These are phyloP conservation scores for Penaeus japonicus DNA, from an alignment of 1,140 invertebrate genomes.

Conservation along the genomic window DNA sequence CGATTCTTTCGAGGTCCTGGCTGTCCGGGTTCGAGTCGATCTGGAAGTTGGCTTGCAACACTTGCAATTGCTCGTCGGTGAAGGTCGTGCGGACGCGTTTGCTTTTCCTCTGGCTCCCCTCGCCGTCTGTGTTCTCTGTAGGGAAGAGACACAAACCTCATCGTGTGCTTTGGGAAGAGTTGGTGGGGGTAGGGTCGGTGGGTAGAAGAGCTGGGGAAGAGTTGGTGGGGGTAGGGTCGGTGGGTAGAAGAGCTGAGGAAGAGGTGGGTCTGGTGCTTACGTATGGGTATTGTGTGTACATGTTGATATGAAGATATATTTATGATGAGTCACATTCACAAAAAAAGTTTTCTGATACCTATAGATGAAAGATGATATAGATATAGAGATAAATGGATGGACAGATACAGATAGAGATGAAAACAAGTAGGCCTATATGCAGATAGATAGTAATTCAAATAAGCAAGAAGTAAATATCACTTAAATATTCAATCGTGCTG, in stretches of 20 bases:
- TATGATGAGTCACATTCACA: background rate
- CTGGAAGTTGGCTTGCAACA: slow-evolving; percentile 97
- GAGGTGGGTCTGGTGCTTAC: too few species aligned
- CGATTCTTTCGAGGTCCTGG: slow-evolving; percentile 96
- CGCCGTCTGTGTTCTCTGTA: slow-evolving; percentile 84
- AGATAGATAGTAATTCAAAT: too few species aligned
- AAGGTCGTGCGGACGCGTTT: slow-evolving; percentile 98
- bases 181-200: too few species aligned
- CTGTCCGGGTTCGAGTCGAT: slow-evolving; percentile 98
- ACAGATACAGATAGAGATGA: background rate
- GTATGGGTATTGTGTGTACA: too few species aligned
- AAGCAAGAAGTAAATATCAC: too few species aligned
- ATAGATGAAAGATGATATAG: background rate
- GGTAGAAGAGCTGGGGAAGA: too few species aligned
- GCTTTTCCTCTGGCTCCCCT: slow-evolving; percentile 89
- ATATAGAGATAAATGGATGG: background rate
- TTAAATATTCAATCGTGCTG: too few species aligned
- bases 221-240: too few species aligned
- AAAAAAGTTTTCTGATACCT: background rate
- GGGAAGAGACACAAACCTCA: slow-evolving; percentile 2
- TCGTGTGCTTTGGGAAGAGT: background rate
- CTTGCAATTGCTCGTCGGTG: slow-evolving; percentile 96
- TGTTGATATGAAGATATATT: too few species aligned
- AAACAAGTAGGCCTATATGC: too few species aligned
- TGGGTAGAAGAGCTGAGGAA: too few species aligned